Percentiles rank a stretch among this genome's conserved stretches.
phyloP scores from a whole-genome alignment of 2,888 invertebrate genomes.

The Hyalella azteca region DNA sequence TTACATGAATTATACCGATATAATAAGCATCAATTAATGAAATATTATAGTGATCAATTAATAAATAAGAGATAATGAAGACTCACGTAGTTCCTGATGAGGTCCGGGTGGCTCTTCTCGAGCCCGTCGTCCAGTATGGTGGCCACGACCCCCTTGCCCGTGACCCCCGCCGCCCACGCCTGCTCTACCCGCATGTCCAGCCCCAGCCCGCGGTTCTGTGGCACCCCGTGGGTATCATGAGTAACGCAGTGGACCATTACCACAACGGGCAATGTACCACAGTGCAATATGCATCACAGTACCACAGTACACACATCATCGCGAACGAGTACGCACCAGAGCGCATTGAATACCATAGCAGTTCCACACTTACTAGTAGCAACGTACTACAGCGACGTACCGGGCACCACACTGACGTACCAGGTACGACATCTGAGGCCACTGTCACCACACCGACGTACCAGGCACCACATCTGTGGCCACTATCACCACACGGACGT shows the following conservation, averaged over 20 bases:
- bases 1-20: too few species aligned
- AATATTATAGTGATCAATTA: too few species aligned
- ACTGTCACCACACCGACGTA: slow-evolving; percentile 73
- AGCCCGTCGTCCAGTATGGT: slow-evolving; percentile 96
- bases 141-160: slow-evolving; percentile 92
- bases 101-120: slow-evolving; percentile 94
- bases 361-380: too few species aligned
- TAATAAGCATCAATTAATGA: too few species aligned
- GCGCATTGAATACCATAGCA: too few species aligned
- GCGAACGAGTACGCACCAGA: too few species aligned
- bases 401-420: background rate
- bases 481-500: slow-evolving; percentile 68
- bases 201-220: slow-evolving; percentile 77
- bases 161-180: slow-evolving; percentile 88
- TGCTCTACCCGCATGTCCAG: slow-evolving; percentile 95
- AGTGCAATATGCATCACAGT: too few species aligned
- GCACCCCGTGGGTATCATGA: background rate
- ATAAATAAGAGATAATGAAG: background rate
- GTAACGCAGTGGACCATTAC: too few species aligned
- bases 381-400: background rate
- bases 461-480: slow-evolving; percentile 97
- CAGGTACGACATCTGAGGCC: background rate
- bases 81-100: slow-evolving; percentile 90
- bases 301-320: too few species aligned
- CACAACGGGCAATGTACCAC: too few species aligned